These are phyloP conservation scores for Pseudochromis fuscus DNA, from an alignment of 2,797 vertebrate genomes.

Conservation along the genomic window DNA sequence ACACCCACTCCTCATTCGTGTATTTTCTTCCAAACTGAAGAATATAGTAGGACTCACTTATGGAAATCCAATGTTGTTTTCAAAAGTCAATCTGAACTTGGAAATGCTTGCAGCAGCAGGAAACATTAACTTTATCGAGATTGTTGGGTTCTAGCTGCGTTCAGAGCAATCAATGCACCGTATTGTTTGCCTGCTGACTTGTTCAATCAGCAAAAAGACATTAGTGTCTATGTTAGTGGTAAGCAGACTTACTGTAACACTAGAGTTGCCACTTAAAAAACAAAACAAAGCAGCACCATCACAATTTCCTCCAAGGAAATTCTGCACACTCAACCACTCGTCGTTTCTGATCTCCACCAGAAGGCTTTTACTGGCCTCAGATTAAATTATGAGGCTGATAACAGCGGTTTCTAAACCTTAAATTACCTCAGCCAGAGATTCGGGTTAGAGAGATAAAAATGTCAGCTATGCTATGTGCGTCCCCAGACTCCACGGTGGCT, in stretches of 20 bases:
- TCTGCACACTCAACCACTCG: background rate
- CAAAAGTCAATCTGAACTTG: background rate
- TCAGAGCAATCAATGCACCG: slow-evolving; percentile 10
- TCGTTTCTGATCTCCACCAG: slow-evolving; percentile 32
- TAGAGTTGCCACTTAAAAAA: slow-evolving; percentile 21
- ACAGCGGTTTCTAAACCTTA: slow-evolving; percentile 55
- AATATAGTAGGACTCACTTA: slow-evolving; percentile 30
- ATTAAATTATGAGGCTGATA: slow-evolving; percentile 63
- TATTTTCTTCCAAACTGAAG: slow-evolving; percentile 29
- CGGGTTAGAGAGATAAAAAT: slow-evolving; percentile 69
- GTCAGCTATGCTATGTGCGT: slow-evolving; percentile 70
- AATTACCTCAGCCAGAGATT: slow-evolving; percentile 67
- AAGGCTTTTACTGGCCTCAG: slow-evolving; percentile 35
- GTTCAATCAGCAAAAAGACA: slow-evolving; percentile 30
- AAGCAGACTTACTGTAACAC: background rate
- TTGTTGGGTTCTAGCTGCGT: slow-evolving; percentile 15
- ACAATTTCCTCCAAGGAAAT: slow-evolving; percentile 1
- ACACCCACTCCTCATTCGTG: slow-evolving; percentile 53
- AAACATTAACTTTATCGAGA: slow-evolving; percentile 30
- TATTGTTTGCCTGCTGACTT: slow-evolving; percentile 33
- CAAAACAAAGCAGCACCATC: slow-evolving; percentile 4
- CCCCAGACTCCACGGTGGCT: slow-evolving; percentile 63
- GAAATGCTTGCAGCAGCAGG: slow-evolving; percentile 8
- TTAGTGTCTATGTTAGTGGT: slow-evolving; percentile 23
- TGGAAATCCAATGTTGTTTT: slow-evolving; percentile 30